Evolutionary conservation across 2,113 vertebrate genomes (phyloP), one percentile per base, ranked within the genome.

Genomic region (Apteryx mantelli): DNA sequence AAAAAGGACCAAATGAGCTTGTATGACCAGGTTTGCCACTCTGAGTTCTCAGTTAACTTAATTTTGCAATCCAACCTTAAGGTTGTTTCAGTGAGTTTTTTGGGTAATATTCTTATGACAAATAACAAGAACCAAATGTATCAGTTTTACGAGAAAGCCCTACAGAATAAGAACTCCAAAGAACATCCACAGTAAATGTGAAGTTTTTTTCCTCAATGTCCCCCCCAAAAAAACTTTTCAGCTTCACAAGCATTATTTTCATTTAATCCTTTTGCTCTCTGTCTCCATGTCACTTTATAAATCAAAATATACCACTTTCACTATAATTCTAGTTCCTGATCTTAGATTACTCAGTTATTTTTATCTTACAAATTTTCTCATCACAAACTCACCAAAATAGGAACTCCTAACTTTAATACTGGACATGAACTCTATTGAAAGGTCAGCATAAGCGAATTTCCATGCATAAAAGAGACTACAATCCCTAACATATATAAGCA

Each of bases 161-260:
- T 82, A 36, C 2, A 79, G 28, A 82, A 64, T 13, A 79, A 75
- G 11, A 77, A 83, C 6, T 16, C 24, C 60, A 26, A 48, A 77
- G 16, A 69, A 48, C 0, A 30, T 5, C 17, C 32, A 34, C 7
- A 80, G 32, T 32, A 74, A 61, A 58, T 0, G 0, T 17, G 1
- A 88, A 14, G 18, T 53, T 53, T 26, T 56, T 48, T 53, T 48
- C 10, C 14, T 86, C 17, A 56, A 9, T 58, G 13, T 48, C 5
- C 9, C 8, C 15, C 42, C 42, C 42, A 13, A 69, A 22, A 88
- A 85, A 11, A 4, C 26, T 42, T 46, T 69, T 53, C n/a, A 15
- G 13, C 12, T 69, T 88, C 28, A 69, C 36, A 87, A 89, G 7
- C 10, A 24, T 64, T 28, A 14, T 52, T 85, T 91, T 55, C 15